Conservation (phyloP, 2,797 vertebrate genomes). For the Arvicola amphibius region DNA sequence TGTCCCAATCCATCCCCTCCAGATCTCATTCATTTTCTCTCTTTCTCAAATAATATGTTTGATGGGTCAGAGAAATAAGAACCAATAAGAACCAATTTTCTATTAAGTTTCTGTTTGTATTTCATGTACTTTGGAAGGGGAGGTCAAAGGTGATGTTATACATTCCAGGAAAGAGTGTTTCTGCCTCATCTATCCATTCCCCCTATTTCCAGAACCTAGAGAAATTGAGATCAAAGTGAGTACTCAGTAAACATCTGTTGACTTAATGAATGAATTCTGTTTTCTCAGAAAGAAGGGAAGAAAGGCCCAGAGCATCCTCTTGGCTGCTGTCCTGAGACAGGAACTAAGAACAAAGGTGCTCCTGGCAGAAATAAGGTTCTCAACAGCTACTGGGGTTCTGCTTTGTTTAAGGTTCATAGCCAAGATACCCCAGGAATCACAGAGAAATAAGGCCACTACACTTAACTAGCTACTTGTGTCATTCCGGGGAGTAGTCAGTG, state of each 20-base stretch:
- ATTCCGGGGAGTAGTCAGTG: background rate
- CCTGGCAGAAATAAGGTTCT: background rate
- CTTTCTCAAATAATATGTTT: background rate
- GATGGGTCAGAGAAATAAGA: slow-evolving; percentile 10
- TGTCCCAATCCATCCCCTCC: background rate
- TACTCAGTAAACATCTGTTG: slow-evolving; percentile 46
- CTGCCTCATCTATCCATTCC: background rate
- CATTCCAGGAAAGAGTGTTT: background rate
- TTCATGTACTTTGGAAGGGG: background rate
- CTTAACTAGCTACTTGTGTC: background rate
- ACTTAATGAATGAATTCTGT: background rate
- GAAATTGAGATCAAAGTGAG: background rate
- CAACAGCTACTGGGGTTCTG: background rate
- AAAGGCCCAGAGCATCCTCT: background rate
- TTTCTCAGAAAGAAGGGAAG: background rate
- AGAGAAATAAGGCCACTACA: background rate
- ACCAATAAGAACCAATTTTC: background rate
- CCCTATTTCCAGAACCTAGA: background rate
- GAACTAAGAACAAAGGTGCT: background rate
- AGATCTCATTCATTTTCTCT: background rate
- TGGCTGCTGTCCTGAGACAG: background rate
- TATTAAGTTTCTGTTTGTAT: slow-evolving; percentile 20
- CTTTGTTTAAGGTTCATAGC: slow-evolving; percentile 27
- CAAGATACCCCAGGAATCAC: background rate
- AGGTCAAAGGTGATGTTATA: background rate